Evolutionary conservation across 2,113 vertebrate genomes (phyloP).

Genomic region (Calidris pugnax): DNA sequence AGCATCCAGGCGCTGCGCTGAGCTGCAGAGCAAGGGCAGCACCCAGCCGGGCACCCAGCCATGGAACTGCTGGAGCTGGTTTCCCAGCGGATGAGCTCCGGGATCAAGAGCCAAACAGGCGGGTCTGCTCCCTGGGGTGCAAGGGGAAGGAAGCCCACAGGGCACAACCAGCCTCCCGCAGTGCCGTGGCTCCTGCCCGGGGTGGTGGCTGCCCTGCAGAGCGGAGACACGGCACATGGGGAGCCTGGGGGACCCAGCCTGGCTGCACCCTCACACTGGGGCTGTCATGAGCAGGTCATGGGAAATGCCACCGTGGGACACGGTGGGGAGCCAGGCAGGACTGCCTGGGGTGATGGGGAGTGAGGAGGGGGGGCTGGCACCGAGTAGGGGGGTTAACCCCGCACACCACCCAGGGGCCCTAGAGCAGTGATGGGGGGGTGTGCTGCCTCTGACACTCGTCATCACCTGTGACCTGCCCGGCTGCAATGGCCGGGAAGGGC

Average conservation of each 20-base stretch:
- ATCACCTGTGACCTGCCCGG: not conserved
- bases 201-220: not conserved
- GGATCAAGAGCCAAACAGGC: not conserved
- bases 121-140: not conserved
- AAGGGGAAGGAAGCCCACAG: not conserved
- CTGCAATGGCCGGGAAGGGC: not conserved
- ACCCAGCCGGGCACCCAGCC: not conserved
- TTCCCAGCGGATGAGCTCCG: not conserved
- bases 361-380: not conserved
- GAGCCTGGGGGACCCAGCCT: not conserved
- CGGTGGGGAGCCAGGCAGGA: not conserved
- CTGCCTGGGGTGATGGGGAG: not conserved
- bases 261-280: not conserved
- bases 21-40: not conserved
- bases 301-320: not conserved
- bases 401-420: no score
- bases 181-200: not conserved
- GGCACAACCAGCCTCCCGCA: not conserved
- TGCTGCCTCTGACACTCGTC: not conserved
- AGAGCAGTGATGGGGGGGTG: not conserved
- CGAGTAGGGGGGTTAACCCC: not conserved
- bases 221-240: accelerated
- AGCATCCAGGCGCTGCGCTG: not conserved
- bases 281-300: not conserved
- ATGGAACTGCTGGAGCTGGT: not conserved